phyloP scores from a whole-genome alignment of 2,888 invertebrate species.

The Craniophora ligustri region DNA sequence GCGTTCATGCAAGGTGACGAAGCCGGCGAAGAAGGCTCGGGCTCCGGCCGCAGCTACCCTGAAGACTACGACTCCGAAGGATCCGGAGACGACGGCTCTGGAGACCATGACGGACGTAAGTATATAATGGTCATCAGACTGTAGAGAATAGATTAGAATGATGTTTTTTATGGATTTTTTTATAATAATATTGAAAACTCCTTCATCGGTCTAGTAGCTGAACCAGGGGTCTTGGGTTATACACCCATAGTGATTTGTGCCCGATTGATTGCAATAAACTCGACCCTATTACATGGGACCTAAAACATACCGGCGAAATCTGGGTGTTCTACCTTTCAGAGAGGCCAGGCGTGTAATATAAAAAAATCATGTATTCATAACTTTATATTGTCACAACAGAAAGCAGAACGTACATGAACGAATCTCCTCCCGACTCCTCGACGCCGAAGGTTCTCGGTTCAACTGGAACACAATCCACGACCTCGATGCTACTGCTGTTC shows the following conservation, averaged over 20 bases:
- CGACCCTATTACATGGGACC: too few species aligned
- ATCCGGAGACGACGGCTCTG: conserved; percentile 84
- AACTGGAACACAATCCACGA: conserved; percentile 51
- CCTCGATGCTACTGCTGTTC: conserved; percentile 54
- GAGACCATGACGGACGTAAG: conserved; percentile 72
- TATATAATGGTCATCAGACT: conserved; percentile 14
- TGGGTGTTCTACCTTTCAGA: too few species aligned
- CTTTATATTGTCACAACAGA: conserved; percentile 48
- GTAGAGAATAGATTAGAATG: background rate
- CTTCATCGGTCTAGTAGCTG: too few species aligned
- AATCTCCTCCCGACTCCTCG: conserved; percentile 68
- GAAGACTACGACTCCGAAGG: conserved; percentile 86
- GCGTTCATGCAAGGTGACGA: conserved; percentile 90
- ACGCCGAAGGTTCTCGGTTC: conserved; percentile 66
- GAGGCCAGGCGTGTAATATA: too few species aligned
- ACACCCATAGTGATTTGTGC: too few species aligned
- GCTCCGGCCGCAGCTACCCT: conserved; percentile 87
- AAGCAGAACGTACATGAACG: conserved; percentile 54
- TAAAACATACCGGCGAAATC: too few species aligned
- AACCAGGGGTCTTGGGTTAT: too few species aligned
- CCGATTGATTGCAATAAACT: too few species aligned
- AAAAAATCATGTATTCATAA: too few species aligned
- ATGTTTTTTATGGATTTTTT: too few species aligned
- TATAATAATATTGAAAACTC: too few species aligned
- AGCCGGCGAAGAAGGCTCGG: conserved; percentile 88